These are phyloP conservation scores for Dendrocopos noguchii DNA, from an alignment of 2,113 vertebrate species.

Conservation along the genomic window DNA sequence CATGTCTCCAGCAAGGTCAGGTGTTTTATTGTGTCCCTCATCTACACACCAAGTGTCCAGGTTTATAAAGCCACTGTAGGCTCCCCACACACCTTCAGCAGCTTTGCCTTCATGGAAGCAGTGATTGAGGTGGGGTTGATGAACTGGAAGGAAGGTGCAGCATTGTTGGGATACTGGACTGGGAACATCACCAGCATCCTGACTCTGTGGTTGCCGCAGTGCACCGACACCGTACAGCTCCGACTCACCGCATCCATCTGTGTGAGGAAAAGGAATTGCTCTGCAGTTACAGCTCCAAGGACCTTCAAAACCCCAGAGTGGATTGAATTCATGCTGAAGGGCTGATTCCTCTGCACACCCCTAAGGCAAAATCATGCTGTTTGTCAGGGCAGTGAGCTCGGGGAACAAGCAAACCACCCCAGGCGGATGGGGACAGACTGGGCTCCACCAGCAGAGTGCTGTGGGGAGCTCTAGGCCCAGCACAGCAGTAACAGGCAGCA, in stretches of 20 bases:
- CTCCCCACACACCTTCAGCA: slow-evolving; percentile 87
- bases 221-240: slow-evolving; percentile 93
- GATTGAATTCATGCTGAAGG: neutral
- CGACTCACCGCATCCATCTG: slow-evolving; percentile 95
- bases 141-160: slow-evolving; percentile 95
- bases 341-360: neutral
- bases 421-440: neutral
- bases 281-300: neutral
- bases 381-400: neutral
- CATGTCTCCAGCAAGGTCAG: neutral
- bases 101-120: slow-evolving; percentile 91
- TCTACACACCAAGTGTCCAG: neutral
- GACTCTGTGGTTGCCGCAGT: slow-evolving; percentile 89
- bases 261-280: slow-evolving; percentile 50
- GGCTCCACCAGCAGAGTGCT: neutral
- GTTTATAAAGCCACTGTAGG: neutral
- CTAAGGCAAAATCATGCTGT: fast-evolving
- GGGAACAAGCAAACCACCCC: neutral
- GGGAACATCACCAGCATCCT: slow-evolving; percentile 96
- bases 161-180: slow-evolving; percentile 94
- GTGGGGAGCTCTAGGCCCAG: neutral
- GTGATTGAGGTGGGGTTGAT: slow-evolving; percentile 92
- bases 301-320: neutral
- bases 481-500: neutral
- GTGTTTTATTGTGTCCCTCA: neutral